A percentile compares a stretch with the other conserved stretches of the same genome.
Conservation (phyloP, 1,140 invertebrate species). For the Drosophila neocordata region DNA sequence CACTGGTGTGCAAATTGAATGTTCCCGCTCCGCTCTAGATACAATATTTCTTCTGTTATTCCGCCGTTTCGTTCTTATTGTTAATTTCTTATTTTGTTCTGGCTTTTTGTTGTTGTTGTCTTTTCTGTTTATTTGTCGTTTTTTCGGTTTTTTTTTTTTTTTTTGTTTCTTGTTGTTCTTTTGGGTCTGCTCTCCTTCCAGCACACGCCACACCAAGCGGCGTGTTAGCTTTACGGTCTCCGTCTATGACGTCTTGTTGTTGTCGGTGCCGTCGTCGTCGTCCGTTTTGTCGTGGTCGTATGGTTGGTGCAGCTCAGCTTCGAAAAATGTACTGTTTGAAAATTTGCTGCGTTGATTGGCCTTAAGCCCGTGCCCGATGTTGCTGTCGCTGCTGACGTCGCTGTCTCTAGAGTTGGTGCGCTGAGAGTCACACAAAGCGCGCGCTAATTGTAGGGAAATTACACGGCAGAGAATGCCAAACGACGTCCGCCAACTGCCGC, state of each 20-base stretch:
- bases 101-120: slow-evolving; percentile 14
- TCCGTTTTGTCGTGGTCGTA: slow-evolving; percentile 26
- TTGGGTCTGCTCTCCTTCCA: slow-evolving; percentile 8
- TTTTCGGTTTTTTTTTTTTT: slow-evolving; percentile 14
- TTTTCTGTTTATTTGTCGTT: not conserved
- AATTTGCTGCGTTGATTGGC: slow-evolving; percentile 78
- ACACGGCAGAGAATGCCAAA: slow-evolving; percentile 46
- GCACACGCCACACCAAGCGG: not conserved
- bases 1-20: slow-evolving; percentile 67
- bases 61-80: not conserved
- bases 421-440: slow-evolving; percentile 39
- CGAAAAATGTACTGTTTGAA: slow-evolving; percentile 78
- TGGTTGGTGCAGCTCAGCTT: slow-evolving; percentile 71
- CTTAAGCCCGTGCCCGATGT: slow-evolving; percentile 63
- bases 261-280: slow-evolving; percentile 19
- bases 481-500: slow-evolving; percentile 1
- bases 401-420: not conserved
- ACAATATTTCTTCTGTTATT: slow-evolving; percentile 19
- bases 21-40: slow-evolving; percentile 34
- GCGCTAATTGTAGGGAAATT: slow-evolving; percentile 78
- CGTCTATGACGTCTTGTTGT: slow-evolving; percentile 24
- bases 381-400: slow-evolving; percentile 20
- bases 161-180: slow-evolving; percentile 1
- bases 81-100: slow-evolving; percentile 13
- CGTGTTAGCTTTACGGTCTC: slow-evolving; percentile 20